Percentiles rank a stretch among this genome's conserved stretches.
These are phyloP conservation scores for Microvelia longipes DNA, from an alignment of 1,140 invertebrate species.

Conservation along the genomic window DNA sequence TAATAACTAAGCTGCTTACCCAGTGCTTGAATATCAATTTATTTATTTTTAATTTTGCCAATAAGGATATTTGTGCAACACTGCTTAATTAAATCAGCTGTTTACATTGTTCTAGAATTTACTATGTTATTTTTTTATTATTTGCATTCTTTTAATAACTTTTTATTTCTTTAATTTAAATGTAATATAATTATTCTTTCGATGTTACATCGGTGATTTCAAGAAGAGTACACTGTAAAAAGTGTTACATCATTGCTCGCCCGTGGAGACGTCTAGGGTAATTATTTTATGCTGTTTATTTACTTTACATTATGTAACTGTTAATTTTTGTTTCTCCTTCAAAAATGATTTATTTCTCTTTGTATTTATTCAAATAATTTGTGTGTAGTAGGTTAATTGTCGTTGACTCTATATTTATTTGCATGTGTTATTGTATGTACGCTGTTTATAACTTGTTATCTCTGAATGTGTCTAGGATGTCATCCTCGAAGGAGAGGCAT, in stretches of 20 bases:
- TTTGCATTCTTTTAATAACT: background rate
- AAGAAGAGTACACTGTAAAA: background rate
- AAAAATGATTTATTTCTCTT: background rate
- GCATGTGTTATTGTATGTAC: background rate
- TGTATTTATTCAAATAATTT: background rate
- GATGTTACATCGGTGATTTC: too few relatives aligned
- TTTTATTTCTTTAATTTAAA: background rate
- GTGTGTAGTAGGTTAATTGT: too few relatives aligned
- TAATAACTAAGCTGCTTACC: too few relatives aligned
- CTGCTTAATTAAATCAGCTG: background rate
- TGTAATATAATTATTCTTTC: background rate
- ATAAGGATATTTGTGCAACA: background rate
- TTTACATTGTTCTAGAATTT: background rate
- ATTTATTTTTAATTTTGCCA: too few relatives aligned
- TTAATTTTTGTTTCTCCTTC: background rate
- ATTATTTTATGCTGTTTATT: background rate
- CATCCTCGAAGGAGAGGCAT: conserved; percentile 33
- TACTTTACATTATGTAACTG: background rate
- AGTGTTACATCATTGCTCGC: background rate
- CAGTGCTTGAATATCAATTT: too few relatives aligned
- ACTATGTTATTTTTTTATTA: too few relatives aligned
- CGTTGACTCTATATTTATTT: background rate
- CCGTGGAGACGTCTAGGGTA: background rate
- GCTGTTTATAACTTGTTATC: background rate
- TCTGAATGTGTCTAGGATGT: conserved; percentile 30